Evolutionary conservation across 2,888 invertebrate species (phyloP), one percentile per base, ranked within the genome.

Genomic region (Teinopalpus imperialis): DNA sequence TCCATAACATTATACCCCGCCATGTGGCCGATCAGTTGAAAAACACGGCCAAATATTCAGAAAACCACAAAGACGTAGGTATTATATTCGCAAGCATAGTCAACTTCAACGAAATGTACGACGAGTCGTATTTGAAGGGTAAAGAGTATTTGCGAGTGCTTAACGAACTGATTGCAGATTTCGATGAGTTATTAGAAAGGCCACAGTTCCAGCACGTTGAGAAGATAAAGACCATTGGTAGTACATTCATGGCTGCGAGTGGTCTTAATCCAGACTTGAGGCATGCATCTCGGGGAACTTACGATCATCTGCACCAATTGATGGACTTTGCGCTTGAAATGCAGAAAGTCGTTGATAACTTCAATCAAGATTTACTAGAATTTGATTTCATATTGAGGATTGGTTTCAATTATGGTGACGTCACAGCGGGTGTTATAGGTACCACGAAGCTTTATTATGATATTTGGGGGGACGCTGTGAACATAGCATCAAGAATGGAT

Each of bases 391-490:
- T 96, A 34, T 81, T 97, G 21, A 90, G 95, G 50, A 94, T 97
- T 50, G 98, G 98, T 1, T 96, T 94, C 68, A 98, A 98, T 80
- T 95, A 94, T 60, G 98, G 98, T 0, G 98, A 98, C 59, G 97
- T 99, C 0, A 98, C 98, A 0, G 98, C 98, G 0, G 98, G 98
- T 1, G 95, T 99, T 1, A 98, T 99, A 41, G 98, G 98, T 0
- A 98, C 98, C 3, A 96, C 96, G 1, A 99, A 98, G 71, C 87
- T 99, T 49, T 96, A 97, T 74, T 99, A 98, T 65, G 98, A 98
- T 75, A 98, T 98, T 61, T 99, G 98, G 98, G 98, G 98, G 0
- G 98, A 99, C 75, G 97, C 98, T 0, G 98, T 99, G 0, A 99
- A 99, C 75, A 97, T 98, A 46, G 97, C 98, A 0, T 97, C 97